phyloP scores from a whole-genome alignment of 1,140 invertebrate genomes.

The Sinonovacula constricta region DNA sequence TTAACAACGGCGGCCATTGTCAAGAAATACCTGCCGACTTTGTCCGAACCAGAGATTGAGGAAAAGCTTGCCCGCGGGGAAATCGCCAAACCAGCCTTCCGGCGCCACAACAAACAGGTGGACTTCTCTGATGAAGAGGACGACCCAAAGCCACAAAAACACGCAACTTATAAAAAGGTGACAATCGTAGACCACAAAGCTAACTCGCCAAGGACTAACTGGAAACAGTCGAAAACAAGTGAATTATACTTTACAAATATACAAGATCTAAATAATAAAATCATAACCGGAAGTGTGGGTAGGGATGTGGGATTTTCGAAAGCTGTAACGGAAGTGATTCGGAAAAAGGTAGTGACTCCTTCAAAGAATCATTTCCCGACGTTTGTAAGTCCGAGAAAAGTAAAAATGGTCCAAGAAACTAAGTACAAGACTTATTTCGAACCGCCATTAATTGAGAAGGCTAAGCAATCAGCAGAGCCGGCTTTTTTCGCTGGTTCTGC shows the following conservation, averaged over 20 bases:
- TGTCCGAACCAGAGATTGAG: constrained; percentile 56
- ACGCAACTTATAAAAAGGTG: constrained; percentile 34
- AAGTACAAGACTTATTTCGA: constrained; percentile 55
- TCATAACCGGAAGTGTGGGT: constrained; percentile 47
- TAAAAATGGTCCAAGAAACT: constrained; percentile 46
- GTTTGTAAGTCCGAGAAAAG: constrained; percentile 62
- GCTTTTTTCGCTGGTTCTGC: constrained; percentile 61
- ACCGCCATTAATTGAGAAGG: constrained; percentile 55
- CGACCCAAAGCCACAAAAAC: constrained; percentile 4
- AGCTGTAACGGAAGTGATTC: not conserved
- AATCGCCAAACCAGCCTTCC: constrained; percentile 39
- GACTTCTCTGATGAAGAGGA: constrained; percentile 15
- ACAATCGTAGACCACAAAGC: constrained; percentile 37
- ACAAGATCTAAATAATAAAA: constrained; percentile 58
- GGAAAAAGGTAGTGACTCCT: not conserved
- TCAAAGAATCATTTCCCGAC: constrained; percentile 37
- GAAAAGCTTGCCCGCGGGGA: constrained; percentile 57
- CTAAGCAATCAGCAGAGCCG: constrained; percentile 53
- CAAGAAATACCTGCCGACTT: constrained; percentile 47
- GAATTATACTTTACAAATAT: constrained; percentile 60
- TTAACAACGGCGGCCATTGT: constrained; percentile 54
- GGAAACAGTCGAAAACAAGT: constrained; percentile 6
- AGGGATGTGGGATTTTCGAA: constrained; percentile 40
- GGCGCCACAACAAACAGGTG: constrained; percentile 7
- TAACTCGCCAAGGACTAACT: not conserved